Evolutionary conservation across 2,888 invertebrate genomes (phyloP).

Genomic region (Temnothorax unifasciatus): DNA sequence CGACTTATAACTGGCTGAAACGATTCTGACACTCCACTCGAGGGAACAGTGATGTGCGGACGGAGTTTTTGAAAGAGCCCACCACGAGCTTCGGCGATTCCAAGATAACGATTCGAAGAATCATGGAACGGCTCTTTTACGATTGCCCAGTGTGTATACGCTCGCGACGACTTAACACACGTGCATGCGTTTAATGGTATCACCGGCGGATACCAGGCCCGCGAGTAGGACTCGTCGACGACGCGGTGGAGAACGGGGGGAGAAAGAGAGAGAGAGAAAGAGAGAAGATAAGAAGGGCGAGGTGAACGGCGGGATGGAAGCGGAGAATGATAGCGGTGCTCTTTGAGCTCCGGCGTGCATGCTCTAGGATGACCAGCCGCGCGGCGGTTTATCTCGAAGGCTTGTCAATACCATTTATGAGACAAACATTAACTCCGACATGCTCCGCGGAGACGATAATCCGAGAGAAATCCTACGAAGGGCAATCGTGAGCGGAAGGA

Average conservation of each 20-base stretch:
- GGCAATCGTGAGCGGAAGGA: neutral
- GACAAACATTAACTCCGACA: neutral
- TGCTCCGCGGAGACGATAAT: neutral
- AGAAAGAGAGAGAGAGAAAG: neutral
- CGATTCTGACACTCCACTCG: neutral
- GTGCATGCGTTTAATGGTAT: conserved; percentile 25
- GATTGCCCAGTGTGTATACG: neutral
- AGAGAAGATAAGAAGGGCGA: neutral
- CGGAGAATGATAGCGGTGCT: conserved; percentile 31
- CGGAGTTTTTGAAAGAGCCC: neutral
- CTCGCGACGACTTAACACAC: neutral
- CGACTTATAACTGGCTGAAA: neutral
- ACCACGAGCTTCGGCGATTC: neutral
- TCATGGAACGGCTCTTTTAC: neutral
- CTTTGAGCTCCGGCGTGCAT: conserved; percentile 16
- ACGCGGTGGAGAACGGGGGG: neutral
- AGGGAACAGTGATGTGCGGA: neutral
- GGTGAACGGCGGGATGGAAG: neutral
- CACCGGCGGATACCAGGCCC: neutral
- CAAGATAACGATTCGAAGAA: conserved; percentile 19
- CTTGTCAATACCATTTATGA: conserved; percentile 29
- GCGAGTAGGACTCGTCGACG: neutral
- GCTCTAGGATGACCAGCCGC: conserved; percentile 3
- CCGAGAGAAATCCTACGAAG: neutral
- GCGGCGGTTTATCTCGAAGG: conserved; percentile 13